phyloP scores from a whole-genome alignment of 1,140 invertebrate species.

The Drosophila mayri region DNA sequence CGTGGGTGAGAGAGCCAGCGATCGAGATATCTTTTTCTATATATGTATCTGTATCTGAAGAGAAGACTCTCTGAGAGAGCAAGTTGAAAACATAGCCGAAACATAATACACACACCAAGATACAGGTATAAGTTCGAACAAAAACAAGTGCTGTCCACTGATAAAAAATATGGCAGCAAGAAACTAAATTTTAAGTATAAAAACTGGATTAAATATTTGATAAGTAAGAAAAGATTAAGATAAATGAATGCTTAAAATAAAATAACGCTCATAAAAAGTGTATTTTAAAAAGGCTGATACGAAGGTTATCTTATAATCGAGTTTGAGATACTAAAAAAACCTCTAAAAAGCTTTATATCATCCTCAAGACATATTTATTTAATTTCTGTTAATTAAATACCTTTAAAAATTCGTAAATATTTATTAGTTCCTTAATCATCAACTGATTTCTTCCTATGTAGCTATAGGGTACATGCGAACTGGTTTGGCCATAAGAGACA shows the following conservation, averaged over 20 bases:
- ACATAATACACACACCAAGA: conserved; percentile 21
- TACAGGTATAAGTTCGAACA: conserved; percentile 35
- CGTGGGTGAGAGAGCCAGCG: conserved; percentile 52
- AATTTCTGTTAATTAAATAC: background rate
- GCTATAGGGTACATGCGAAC: conserved; percentile 14
- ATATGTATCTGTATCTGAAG: background rate
- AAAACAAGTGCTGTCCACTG: conserved; percentile 62
- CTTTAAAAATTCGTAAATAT: too few species aligned
- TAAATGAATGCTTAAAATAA: background rate
- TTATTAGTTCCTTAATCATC: background rate
- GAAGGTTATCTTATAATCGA: background rate
- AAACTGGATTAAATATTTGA: background rate
- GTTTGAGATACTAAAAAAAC: background rate
- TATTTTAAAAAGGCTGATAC: background rate
- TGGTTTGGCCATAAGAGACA: conserved; percentile 28
- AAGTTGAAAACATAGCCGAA: conserved; percentile 1
- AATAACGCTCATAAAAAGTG: background rate
- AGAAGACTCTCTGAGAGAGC: conserved; percentile 30
- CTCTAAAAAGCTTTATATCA: background rate
- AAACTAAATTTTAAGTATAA: background rate
- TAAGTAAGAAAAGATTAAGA: background rate
- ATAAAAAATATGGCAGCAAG: background rate
- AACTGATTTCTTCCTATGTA: conserved; percentile 8
- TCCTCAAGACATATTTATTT: background rate
- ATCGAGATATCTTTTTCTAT: background rate